Conservation (phyloP, 2,888 invertebrate species). For the Nomada ruficornis region DNA sequence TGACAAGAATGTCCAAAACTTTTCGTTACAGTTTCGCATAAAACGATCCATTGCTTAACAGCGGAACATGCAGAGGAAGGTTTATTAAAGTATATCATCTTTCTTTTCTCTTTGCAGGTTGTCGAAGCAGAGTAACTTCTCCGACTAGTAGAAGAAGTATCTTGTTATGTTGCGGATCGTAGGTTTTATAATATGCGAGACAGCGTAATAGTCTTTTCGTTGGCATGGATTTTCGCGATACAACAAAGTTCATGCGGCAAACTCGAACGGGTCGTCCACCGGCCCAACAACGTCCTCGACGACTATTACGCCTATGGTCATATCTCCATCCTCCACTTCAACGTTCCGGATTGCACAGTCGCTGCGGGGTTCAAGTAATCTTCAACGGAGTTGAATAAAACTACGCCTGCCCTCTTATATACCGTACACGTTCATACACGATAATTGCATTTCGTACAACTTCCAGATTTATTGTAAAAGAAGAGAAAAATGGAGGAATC, state of each 20-base stretch:
- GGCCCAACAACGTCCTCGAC: constrained; percentile 84
- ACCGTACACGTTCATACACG: not conserved
- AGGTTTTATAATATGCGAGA: constrained; percentile 73
- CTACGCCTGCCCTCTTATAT: no score
- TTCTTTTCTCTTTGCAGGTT: not conserved
- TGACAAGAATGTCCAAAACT: no score
- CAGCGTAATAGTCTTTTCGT: constrained; percentile 64
- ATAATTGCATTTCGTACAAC: not conserved
- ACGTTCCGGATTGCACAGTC: constrained; percentile 85
- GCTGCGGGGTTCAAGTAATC: constrained; percentile 84
- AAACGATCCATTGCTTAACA: not conserved
- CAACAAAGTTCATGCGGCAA: constrained; percentile 73
- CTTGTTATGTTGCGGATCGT: constrained; percentile 75
- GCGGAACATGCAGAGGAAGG: not conserved
- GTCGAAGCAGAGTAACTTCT: not conserved
- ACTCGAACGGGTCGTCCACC: constrained; percentile 79
- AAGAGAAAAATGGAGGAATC: constrained; percentile 85
- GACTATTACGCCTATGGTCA: constrained; percentile 87
- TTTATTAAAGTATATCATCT: not conserved
- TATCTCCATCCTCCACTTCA: constrained; percentile 87
- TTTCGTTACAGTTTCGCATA: not conserved
- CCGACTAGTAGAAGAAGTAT: not conserved
- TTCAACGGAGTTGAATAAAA: not conserved
- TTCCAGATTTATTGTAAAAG: constrained; percentile 79
- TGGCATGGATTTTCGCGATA: constrained; percentile 73